Conservation (phyloP, 2,888 invertebrate genomes). For the Unio pictorum region DNA sequence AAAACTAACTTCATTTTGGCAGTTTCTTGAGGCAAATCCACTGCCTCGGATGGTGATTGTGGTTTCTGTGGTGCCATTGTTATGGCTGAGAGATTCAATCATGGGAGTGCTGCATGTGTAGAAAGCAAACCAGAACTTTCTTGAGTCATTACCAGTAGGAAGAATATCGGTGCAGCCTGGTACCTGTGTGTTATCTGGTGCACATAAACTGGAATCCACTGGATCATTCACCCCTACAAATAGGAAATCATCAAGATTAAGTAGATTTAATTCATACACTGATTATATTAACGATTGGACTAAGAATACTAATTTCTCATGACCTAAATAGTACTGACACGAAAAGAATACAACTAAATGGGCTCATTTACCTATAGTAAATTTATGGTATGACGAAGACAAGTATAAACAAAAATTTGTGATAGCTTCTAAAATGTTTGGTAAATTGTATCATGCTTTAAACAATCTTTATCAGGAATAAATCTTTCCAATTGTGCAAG, state of each 20-base stretch:
- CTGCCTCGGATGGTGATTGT: slow-evolving; percentile 40
- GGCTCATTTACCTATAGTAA: too few species aligned
- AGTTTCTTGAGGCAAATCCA: slow-evolving; percentile 37
- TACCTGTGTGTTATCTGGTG: slow-evolving; percentile 19
- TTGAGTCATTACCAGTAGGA: slow-evolving; percentile 18
- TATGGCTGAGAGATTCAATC: slow-evolving; percentile 25
- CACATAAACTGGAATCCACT: slow-evolving; percentile 27
- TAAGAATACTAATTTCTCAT: too few species aligned
- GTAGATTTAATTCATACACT: too few species aligned
- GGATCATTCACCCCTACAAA: slow-evolving; percentile 39
- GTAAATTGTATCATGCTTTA: too few species aligned
- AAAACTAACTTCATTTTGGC: slow-evolving; percentile 51
- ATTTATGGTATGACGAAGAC: too few species aligned
- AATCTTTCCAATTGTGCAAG: too few species aligned
- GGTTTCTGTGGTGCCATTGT: slow-evolving; percentile 42
- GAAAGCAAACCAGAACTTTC: slow-evolving; percentile 46
- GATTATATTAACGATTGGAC: too few species aligned
- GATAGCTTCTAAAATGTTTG: too few species aligned
- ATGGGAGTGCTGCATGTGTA: slow-evolving; percentile 41
- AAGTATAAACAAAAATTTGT: too few species aligned
- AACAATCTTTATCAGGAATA: too few species aligned
- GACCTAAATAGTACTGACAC: too few species aligned
- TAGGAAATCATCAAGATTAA: background rate
- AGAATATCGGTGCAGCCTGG: slow-evolving; percentile 30
- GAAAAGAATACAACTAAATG: too few species aligned